Evolutionary conservation across 2,888 invertebrate genomes (phyloP), one percentile per base, ranked within the genome.

Genomic region (Leistus spinibarbis): DNA sequence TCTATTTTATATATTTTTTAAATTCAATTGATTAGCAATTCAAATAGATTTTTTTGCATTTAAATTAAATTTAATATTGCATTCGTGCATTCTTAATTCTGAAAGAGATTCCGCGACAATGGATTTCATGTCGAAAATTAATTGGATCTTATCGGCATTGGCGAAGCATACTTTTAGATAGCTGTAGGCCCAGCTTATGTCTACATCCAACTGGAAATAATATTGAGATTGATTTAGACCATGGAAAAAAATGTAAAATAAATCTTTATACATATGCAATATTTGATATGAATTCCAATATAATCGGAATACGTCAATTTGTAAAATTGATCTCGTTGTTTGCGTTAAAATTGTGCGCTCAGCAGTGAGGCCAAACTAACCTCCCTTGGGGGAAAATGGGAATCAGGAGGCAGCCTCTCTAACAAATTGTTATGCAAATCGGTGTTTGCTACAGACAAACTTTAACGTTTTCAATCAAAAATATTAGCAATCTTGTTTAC

Each of bases 261-360:
- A 40, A 40, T 4, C 40, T 40, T 3, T 10, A 40, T 40, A 13
- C 60, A 60, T 10, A 40, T 40, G 40, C 60, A 60, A 57, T 7
- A 16, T 19, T 54, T 17, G 19, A 72, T 72, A 66, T 72, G 72
- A 72, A 72, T 72, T 72, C 66, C 72, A 72, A 72, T 72, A 72
- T 54, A 27, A 56, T 66, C 66, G 57, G 56, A 72, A 72, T 66
- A 57, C 66, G 72, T 72, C 72, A 74, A 77, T 77, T 76, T 76
- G 80, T 81, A 82, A 84, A 84, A 84, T 84, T 84, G 84, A 84
- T 84, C 83, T 82, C 81, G 81, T 83, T 83, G 84, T 85, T 85
- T 84, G 81, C 81, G 80, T 84, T 81, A 85, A 85, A 85, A 85
- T 85, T 85, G 85, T 82, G 83, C 84, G 82, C 82, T 84, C 84